Evolutionary conservation across 2,888 invertebrate species (phyloP).

Genomic region (Rhingia campestris): DNA sequence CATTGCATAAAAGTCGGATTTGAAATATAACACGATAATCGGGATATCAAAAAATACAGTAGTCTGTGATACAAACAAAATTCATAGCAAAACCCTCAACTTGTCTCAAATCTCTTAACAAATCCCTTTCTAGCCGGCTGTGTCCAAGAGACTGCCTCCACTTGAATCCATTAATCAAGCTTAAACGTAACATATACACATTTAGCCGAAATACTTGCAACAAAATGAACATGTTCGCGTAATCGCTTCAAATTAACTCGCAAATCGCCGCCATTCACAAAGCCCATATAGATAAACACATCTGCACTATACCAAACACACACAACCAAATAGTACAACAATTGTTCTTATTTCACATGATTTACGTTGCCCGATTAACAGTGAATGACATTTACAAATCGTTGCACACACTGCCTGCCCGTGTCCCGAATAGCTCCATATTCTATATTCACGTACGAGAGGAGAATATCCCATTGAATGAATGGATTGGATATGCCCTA

Average conservation of each 20-base stretch:
- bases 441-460: background rate
- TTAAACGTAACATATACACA: slow-evolving; percentile 16
- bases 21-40: too few relatives aligned
- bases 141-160: slow-evolving; percentile 17
- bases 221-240: slow-evolving; percentile 70
- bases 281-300: background rate
- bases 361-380: slow-evolving; percentile 71
- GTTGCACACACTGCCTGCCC: slow-evolving; percentile 41
- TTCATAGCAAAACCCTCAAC: background rate
- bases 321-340: slow-evolving; percentile 37
- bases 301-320: background rate
- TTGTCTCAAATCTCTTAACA: slow-evolving; percentile 13
- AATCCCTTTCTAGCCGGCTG: slow-evolving; percentile 3
- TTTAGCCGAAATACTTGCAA: slow-evolving; percentile 41
- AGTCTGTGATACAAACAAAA: slow-evolving; percentile 2
- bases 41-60: too few relatives aligned
- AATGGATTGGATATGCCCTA: slow-evolving; percentile 12
- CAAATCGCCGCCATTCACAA: slow-evolving; percentile 11
- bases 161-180: slow-evolving; percentile 24
- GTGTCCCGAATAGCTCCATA: slow-evolving; percentile 8
- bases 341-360: slow-evolving; percentile 73
- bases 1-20: too few relatives aligned
- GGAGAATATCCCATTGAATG: background rate
- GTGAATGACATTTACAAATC: slow-evolving; percentile 72
- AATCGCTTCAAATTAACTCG: slow-evolving; percentile 69